Conservation (phyloP, 2,888 invertebrate species). For the Meghimatium bilineatum region DNA sequence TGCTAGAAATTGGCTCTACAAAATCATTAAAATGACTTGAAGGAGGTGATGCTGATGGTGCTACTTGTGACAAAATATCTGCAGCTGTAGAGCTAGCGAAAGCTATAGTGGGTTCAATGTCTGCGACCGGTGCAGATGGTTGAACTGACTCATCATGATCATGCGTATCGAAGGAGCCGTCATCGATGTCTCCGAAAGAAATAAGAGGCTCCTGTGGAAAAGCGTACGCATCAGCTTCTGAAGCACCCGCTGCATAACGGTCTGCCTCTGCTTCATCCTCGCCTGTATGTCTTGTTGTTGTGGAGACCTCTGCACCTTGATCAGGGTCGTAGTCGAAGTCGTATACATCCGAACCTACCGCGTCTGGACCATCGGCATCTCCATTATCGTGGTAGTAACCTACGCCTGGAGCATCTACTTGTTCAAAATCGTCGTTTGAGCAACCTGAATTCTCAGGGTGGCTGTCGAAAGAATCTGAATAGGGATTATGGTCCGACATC, state of each 20-base stretch:
- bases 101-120: constrained; percentile 45
- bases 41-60: constrained; percentile 52
- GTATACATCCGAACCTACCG: constrained; percentile 17
- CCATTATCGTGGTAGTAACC: constrained; percentile 28
- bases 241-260: constrained; percentile 60
- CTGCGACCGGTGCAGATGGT: constrained; percentile 53
- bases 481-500: constrained; percentile 50
- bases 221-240: constrained; percentile 54
- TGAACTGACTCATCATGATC: constrained; percentile 37
- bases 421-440: constrained; percentile 54
- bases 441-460: constrained; percentile 55
- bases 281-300: constrained; percentile 60
- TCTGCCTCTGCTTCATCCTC: constrained; percentile 67
- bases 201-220: constrained; percentile 53
- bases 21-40: constrained; percentile 42
- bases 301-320: constrained; percentile 59
- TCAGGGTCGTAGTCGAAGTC: constrained; percentile 57
- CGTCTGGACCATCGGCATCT: constrained; percentile 15
- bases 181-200: constrained; percentile 51
- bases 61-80: constrained; percentile 40
- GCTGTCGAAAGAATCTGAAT: constrained; percentile 42
- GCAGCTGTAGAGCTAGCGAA: constrained; percentile 44
- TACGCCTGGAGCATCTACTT: constrained; percentile 31
- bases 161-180: constrained; percentile 21
- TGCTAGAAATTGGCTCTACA: constrained; percentile 41